A percentile compares a stretch with the other conserved stretches of the same genome.
Evolutionary conservation across 1,140 invertebrate genomes (phyloP).

Genomic region (Procambarus clarkii): DNA sequence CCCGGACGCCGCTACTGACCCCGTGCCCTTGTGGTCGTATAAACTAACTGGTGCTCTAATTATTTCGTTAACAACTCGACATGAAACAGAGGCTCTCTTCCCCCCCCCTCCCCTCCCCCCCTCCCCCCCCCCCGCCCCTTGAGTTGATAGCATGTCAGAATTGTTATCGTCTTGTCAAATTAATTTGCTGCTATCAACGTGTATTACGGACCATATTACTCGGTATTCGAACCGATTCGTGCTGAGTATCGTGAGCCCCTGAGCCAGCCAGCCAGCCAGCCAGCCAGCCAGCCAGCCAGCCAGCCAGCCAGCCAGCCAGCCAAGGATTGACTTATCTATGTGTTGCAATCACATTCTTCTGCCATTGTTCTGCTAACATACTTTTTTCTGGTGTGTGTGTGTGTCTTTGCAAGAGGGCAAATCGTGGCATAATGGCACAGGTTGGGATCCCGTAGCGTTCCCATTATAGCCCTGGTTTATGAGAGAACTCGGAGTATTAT

Average conservation of each 20-base stretch:
- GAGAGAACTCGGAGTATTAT: constrained; percentile 28
- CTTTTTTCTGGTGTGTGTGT: not conserved
- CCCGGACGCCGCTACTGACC: not conserved
- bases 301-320: too few relatives aligned
- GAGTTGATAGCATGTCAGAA: constrained; percentile 45
- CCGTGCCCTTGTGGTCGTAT: not conserved
- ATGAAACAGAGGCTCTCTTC: constrained; percentile 39
- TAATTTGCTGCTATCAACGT: constrained; percentile 42
- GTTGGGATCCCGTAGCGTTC: not conserved
- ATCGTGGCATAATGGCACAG: constrained; percentile 10
- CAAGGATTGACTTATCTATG: not conserved
- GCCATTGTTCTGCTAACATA: not conserved
- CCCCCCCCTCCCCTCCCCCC: too few relatives aligned
- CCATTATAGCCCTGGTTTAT: constrained; percentile 32
- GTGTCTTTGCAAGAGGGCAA: not conserved
- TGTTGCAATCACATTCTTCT: not conserved
- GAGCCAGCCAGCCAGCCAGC: too few relatives aligned
- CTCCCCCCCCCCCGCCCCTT: too few relatives aligned
- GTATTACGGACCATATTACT: constrained; percentile 32
- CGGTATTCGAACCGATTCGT: not conserved
- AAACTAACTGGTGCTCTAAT: constrained; percentile 19
- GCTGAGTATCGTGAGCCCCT: not conserved
- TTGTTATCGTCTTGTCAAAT: constrained; percentile 60
- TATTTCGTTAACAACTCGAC: constrained; percentile 63
- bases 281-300: too few relatives aligned